phyloP scores from a whole-genome alignment of 2,113 vertebrate species.

The Scatophagus argus region DNA sequence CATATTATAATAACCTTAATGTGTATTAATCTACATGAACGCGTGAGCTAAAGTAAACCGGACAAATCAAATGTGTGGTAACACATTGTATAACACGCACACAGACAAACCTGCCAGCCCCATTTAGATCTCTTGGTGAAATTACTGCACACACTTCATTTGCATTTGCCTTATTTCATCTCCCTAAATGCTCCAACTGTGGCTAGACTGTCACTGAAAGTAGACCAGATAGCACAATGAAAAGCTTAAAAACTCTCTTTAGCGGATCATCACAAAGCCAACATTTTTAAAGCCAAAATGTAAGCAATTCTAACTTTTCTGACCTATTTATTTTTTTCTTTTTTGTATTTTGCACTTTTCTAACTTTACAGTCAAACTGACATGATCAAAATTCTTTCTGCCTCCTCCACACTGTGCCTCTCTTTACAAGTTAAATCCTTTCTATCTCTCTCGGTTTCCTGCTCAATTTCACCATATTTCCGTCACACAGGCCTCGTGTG shows the following conservation, averaged over 20 bases:
- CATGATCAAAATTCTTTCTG: not conserved
- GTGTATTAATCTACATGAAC: not conserved
- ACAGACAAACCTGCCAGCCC: conserved; percentile 6
- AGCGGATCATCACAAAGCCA: not conserved
- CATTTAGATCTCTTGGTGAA: conserved; percentile 5
- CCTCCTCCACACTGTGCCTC: not conserved
- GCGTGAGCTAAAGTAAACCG: not conserved
- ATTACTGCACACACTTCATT: conserved; percentile 16
- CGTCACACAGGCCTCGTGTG: not conserved
- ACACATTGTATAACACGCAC: not conserved
- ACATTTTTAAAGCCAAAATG: conserved; percentile 2
- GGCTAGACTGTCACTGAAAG: conserved; percentile 6
- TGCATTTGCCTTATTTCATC: conserved; percentile 29
- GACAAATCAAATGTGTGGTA: not conserved
- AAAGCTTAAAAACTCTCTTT: not conserved
- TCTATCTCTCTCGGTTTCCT: not conserved
- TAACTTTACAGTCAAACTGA: too few species aligned
- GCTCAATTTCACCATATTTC: conserved; percentile 7
- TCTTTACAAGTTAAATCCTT: not conserved
- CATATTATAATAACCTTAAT: too few species aligned
- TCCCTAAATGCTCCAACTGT: not conserved
- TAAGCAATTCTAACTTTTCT: not conserved
- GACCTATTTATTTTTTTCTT: too few species aligned
- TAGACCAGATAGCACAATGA: conserved; percentile 9
- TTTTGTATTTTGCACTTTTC: not conserved